These are phyloP conservation scores for Caenorhabditis sp. DNA, from an alignment of 2,888 invertebrate genomes.

Conservation along the genomic window DNA sequence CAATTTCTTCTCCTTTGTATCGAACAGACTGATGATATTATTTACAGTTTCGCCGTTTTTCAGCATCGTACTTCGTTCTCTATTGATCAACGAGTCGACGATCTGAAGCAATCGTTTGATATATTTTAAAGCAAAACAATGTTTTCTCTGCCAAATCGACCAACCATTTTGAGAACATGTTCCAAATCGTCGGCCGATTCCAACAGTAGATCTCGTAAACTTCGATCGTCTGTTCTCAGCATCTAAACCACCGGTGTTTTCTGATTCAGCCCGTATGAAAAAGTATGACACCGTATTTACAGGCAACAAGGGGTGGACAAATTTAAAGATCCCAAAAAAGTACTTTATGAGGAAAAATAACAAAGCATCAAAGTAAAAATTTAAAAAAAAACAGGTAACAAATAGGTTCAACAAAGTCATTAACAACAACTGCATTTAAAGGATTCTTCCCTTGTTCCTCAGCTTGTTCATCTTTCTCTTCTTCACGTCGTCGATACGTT, in stretches of 20 bases:
- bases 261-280: background rate
- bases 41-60: conserved; percentile 50
- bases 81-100: conserved; percentile 69
- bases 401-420: conserved; percentile 19
- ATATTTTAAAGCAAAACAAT: too few relatives aligned
- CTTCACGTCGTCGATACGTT: conserved; percentile 76
- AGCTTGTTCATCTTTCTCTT: conserved; percentile 76
- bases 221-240: conserved; percentile 51
- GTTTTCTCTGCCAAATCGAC: background rate
- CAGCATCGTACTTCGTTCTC: conserved; percentile 57
- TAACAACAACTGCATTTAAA: conserved; percentile 54
- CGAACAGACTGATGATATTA: conserved; percentile 55
- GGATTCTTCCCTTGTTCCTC: conserved; percentile 77
- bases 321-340: background rate
- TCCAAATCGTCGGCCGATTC: conserved; percentile 75
- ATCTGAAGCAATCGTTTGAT: too few relatives aligned
- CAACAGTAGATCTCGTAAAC: conserved; percentile 70
- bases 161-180: conserved; percentile 68
- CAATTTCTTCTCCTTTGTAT: conserved; percentile 67
- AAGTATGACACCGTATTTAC: background rate
- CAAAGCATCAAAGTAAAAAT: conserved; percentile 8
- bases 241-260: background rate
- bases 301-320: background rate
- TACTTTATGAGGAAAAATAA: conserved; percentile 8
- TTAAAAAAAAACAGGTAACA: conserved; percentile 23